Conservation (phyloP, 2,888 invertebrate species). For the Drosophila sordidula region DNA sequence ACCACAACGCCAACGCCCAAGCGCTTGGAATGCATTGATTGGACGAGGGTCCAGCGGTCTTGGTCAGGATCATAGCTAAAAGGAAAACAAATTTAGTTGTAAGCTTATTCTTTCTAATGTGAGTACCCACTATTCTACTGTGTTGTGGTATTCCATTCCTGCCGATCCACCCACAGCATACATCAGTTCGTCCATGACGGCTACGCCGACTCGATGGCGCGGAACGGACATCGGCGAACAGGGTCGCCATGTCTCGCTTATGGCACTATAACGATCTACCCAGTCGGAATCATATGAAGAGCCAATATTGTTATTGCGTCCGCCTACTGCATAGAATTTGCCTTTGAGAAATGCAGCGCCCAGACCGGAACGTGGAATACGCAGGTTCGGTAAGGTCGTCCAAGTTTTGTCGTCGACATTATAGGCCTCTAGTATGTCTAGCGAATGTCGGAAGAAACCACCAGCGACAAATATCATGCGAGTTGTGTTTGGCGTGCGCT, state of each 20-base stretch:
- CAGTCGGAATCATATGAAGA: slow-evolving; percentile 94
- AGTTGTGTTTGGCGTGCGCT: slow-evolving; percentile 94
- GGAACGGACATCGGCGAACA: slow-evolving; percentile 95
- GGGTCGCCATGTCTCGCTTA: slow-evolving; percentile 93
- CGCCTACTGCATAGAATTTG: slow-evolving; percentile 96
- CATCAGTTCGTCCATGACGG: slow-evolving; percentile 95
- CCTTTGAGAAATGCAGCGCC: slow-evolving; percentile 95
- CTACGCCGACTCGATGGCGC: slow-evolving; percentile 94
- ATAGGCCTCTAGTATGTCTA: slow-evolving; percentile 95
- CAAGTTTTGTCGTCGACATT: slow-evolving; percentile 94
- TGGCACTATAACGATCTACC: slow-evolving; percentile 93
- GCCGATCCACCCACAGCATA: slow-evolving; percentile 97
- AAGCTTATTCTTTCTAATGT: not conserved
- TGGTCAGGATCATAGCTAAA: slow-evolving; percentile 88
- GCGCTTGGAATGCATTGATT: slow-evolving; percentile 88
- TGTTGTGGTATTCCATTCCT: slow-evolving; percentile 93
- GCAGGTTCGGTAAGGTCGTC: slow-evolving; percentile 92
- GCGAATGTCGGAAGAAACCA: slow-evolving; percentile 93
- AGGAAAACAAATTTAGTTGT: slow-evolving; percentile 63
- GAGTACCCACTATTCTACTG: slow-evolving; percentile 92
- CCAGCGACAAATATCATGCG: slow-evolving; percentile 96
- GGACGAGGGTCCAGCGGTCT: slow-evolving; percentile 89
- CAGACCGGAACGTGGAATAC: slow-evolving; percentile 94
- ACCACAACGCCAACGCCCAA: slow-evolving; percentile 91
- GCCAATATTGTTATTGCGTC: slow-evolving; percentile 95